Evolutionary conservation across 2,113 vertebrate species (phyloP), one percentile per base, ranked within the genome.

Genomic region (Notiomystis cincta): DNA sequence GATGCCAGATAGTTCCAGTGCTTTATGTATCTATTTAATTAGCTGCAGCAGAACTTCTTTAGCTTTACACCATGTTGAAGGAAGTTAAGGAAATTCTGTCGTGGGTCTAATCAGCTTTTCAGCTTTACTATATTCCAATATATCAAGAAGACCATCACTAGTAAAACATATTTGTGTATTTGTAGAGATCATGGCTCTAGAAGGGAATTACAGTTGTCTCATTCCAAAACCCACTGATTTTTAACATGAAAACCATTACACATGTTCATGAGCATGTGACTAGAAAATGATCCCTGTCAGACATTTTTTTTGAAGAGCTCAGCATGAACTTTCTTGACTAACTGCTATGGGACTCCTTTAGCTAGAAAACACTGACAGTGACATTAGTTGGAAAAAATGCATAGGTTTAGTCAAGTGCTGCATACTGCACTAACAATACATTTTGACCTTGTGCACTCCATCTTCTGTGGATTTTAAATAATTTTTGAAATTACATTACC

Each of bases 81-180:
- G 51, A 25, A 2, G 1, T 23, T 51, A 38, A 69, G 54, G 44
- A 76, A 65, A 66, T 20, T 24, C 37, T 77, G 71, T 86, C 96
- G 87, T 95, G 82, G 25, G 44, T 92, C 31, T 85, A 69, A 73
- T 70, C 33, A 80, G 44, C 47, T 87, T 93, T 95, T 82, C 79
- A 94, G 78, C 82, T 94, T 88, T 93, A 44, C n/a, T 95, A 15
- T 75, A 51, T 83, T 95, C 72, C 92, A 88, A 40, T 71, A 64
- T 92, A 83, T 57, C 85, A 92, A 94, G 95, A 93, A 67, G 87
- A 85, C n/a, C 70, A 42, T 57, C 69, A 62, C 60, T 94, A 94
- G 87, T 64, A 93, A 96, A 94, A 73, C 62, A 11, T 11, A 13
- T 8, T 48, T 24, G 8, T 3, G 10, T 37, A 40, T 13, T 62